These are phyloP conservation scores for Timandra comae DNA, from an alignment of 2,888 invertebrate species.

Conservation along the genomic window DNA sequence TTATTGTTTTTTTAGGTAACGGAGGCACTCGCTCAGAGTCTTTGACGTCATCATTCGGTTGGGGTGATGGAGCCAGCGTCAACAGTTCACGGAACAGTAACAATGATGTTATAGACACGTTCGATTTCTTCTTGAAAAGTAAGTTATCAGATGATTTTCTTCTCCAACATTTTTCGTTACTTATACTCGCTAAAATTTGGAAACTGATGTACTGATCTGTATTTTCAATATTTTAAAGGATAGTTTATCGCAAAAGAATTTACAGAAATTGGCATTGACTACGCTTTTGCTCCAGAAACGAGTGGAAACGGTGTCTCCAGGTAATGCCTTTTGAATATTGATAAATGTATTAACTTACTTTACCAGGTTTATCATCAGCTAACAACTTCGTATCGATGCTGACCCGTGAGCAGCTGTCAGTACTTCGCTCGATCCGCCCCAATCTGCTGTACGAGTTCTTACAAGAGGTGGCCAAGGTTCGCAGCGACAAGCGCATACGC, in stretches of 20 bases:
- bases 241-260: no score
- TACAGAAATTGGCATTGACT: no score
- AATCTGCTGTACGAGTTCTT: constrained; percentile 58
- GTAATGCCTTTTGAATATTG: no score
- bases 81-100: constrained; percentile 27
- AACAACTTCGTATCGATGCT: constrained; percentile 65
- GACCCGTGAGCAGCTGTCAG: constrained; percentile 56
- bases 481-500: constrained; percentile 55
- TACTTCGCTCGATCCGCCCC: constrained; percentile 59
- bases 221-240: no score
- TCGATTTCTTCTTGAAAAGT: constrained; percentile 66
- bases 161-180: no score
- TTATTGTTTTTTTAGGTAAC: no score
- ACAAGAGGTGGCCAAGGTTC: constrained; percentile 57
- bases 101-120: constrained; percentile 51
- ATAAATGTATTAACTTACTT: no score
- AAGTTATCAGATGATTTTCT: no score
- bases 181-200: no score
- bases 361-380: constrained; percentile 54
- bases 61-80: constrained; percentile 35
- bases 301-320: no score
- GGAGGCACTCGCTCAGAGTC: constrained; percentile 35
- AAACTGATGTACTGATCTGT: no score
- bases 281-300: no score
- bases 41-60: constrained; percentile 28